phyloP scores from a whole-genome alignment of 1,140 invertebrate genomes.

The Chironomus striatipennis region DNA sequence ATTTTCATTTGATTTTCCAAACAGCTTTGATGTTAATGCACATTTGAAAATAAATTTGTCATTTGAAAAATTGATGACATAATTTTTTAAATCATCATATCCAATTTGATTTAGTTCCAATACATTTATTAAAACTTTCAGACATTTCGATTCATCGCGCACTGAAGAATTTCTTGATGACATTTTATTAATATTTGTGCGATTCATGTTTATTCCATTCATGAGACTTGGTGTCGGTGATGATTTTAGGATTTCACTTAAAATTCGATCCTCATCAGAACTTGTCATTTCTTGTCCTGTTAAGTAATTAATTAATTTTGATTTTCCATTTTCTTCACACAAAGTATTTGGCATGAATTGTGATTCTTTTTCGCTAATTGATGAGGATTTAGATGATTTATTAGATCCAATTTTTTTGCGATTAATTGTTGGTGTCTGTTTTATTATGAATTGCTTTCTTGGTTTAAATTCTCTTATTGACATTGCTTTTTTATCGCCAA shows the following conservation, averaged over 20 bases:
- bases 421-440: background rate
- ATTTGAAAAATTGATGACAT: background rate
- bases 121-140: background rate
- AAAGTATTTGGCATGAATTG: background rate
- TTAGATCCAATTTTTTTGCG: background rate
- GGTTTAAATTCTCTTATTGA: background rate
- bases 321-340: background rate
- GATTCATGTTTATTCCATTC: background rate
- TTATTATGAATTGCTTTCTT: background rate
- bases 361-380: background rate
- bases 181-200: too few relatives aligned
- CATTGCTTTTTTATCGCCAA: background rate
- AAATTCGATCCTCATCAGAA: background rate
- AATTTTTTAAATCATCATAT: background rate
- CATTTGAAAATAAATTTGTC: background rate
- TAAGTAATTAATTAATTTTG: background rate
- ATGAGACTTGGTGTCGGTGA: background rate
- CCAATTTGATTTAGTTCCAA: background rate
- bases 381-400: background rate
- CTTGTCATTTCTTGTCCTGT: background rate
- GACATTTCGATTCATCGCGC: background rate
- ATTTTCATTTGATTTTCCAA: background rate
- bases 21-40: background rate
- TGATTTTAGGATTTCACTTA: background rate
- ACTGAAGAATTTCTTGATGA: background rate